These are phyloP conservation scores for Phylloscopus collybita DNA, from an alignment of 2,797 vertebrate species.

Conservation along the genomic window DNA sequence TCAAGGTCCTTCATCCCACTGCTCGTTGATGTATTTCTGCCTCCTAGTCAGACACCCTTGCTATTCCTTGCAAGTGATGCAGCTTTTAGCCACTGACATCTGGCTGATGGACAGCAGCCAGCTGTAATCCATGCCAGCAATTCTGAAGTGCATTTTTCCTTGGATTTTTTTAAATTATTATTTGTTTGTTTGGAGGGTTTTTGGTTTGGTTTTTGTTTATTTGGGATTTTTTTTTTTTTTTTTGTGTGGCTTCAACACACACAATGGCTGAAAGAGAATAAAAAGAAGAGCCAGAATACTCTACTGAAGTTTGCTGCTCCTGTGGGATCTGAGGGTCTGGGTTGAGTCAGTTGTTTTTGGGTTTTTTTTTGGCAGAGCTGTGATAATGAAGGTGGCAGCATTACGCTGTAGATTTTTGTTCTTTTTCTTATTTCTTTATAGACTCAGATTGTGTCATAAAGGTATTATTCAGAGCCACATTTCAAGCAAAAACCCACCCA, in stretches of 20 bases:
- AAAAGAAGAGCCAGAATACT: neutral
- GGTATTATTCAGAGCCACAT: neutral
- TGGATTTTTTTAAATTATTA: neutral
- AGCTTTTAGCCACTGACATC: conserved; percentile 2
- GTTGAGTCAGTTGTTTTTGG: neutral
- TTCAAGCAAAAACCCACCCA: neutral
- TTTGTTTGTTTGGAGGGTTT: neutral
- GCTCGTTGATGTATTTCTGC: neutral
- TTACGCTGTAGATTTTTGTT: neutral
- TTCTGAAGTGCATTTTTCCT: neutral
- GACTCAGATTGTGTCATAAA: neutral
- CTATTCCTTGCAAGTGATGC: neutral
- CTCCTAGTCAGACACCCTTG: neutral
- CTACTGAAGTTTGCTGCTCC: neutral
- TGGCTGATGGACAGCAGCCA: conserved; percentile 4
- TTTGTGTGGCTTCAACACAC: neutral
- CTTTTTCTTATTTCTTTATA: neutral
- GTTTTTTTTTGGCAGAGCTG: neutral
- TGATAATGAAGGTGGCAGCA: neutral
- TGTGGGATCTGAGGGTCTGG: neutral
- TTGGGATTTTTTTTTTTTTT: neutral
- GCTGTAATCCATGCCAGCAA: neutral
- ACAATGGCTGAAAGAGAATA: neutral
- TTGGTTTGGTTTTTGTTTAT: neutral
- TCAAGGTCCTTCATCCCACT: neutral